A percentile compares a stretch with the other conserved stretches of the same genome.
Evolutionary conservation across 2,113 vertebrate genomes (phyloP).

Genomic region (Gnathonemus echidnorhynchus): DNA sequence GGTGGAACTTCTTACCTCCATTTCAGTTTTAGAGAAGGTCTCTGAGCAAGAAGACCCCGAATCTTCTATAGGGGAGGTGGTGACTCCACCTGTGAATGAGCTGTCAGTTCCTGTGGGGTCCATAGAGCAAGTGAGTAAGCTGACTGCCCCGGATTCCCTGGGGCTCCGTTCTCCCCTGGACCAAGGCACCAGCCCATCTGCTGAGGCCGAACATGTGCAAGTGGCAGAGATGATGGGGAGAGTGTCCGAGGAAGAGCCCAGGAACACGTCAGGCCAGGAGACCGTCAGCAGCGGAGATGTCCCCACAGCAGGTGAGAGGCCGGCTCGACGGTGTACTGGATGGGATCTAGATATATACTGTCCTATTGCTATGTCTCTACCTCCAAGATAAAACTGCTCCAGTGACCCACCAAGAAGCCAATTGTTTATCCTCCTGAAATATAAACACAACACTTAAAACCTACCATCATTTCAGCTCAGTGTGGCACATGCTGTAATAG

Average conservation of each 20-base stretch:
- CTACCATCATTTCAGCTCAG: not conserved
- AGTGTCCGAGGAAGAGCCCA: slow-evolving; percentile 7
- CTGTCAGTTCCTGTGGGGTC: not conserved
- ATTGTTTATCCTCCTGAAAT: not conserved
- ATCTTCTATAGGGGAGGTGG: not conserved
- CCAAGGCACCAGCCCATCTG: not conserved
- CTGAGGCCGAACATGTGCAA: not conserved
- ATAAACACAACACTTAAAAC: not conserved
- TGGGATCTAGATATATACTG: not conserved
- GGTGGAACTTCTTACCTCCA: not conserved
- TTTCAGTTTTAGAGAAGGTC: not conserved
- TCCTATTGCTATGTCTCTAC: not conserved
- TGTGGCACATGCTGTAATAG: not conserved
- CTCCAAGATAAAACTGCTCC: not conserved
- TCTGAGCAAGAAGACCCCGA: not conserved
- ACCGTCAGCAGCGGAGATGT: not conserved
- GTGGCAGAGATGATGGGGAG: slow-evolving; percentile 12
- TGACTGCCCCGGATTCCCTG: not conserved
- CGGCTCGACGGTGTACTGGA: not conserved
- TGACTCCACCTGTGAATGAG: not conserved
- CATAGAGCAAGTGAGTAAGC: not conserved
- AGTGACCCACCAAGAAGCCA: not conserved
- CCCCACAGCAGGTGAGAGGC: not conserved
- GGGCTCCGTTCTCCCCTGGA: slow-evolving; percentile 9
- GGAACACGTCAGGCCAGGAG: not conserved